phyloP scores from a whole-genome alignment of 2,888 invertebrate genomes.

The Sinopyrophorus schimmeli region DNA sequence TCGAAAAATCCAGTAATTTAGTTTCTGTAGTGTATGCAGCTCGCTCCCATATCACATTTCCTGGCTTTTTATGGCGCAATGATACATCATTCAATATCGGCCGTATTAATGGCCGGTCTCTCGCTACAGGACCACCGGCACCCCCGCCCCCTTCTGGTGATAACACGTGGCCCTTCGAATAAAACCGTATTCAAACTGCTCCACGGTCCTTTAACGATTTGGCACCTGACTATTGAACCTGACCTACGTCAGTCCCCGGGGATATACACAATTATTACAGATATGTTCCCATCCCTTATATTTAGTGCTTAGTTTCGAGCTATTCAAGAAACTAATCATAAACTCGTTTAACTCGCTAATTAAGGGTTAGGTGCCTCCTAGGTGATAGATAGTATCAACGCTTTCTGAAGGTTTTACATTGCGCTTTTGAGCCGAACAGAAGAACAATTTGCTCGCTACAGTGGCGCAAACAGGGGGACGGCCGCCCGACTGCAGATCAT shows the following conservation, averaged over 20 bases:
- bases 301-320: conserved; percentile 16
- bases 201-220: conserved; percentile 27
- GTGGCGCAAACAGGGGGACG: no score
- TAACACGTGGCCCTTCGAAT: conserved; percentile 28
- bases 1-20: conserved; percentile 58
- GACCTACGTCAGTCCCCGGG: conserved; percentile 15
- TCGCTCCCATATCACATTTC: conserved; percentile 57
- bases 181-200: conserved; percentile 29
- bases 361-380: conserved; percentile 19
- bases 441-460: no score
- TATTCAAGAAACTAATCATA: conserved; percentile 27
- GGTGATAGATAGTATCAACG: conserved; percentile 16
- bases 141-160: conserved; percentile 26
- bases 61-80: conserved; percentile 58
- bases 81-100: conserved; percentile 59
- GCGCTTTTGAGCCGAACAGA: no score
- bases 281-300: conserved; percentile 17
- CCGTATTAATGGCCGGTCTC: conserved; percentile 52
- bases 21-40: conserved; percentile 55
- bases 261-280: conserved; percentile 18
- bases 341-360: conserved; percentile 27
- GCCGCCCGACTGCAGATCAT: no score
- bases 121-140: conserved; percentile 34
- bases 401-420: conserved; percentile 9
- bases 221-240: conserved; percentile 24